Conservation (phyloP, 1,140 invertebrate genomes). For the Aphaenogaster rudis region DNA sequence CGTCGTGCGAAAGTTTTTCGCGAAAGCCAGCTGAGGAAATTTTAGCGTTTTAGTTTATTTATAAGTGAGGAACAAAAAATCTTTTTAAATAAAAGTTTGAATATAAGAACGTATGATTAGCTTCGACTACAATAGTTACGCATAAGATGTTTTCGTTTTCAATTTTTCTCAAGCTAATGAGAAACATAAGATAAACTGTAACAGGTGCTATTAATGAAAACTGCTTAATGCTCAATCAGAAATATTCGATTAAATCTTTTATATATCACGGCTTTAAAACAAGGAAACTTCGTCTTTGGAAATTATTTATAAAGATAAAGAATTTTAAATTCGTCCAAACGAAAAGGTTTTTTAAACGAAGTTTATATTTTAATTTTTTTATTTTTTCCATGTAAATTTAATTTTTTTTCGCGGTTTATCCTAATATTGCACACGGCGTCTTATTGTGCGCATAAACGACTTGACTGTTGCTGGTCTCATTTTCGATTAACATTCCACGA, state of each 20-base stretch:
- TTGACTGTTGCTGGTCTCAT: constrained; percentile 15
- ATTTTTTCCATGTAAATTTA: constrained; percentile 1
- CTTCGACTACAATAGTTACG: not conserved
- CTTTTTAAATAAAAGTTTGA: not conserved
- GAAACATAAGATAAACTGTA: not conserved
- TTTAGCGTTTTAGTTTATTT: not conserved
- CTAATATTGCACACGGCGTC: not conserved
- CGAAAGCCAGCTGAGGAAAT: not conserved
- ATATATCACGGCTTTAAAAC: not conserved
- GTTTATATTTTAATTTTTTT: constrained; percentile 19
- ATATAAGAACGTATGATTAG: not conserved
- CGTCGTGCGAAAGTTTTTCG: not conserved
- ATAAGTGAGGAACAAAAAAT: not conserved
- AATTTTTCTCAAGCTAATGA: not conserved
- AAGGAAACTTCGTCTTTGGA: not conserved
- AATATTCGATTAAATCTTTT: not conserved
- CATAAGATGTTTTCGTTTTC: not conserved
- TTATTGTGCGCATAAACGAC: not conserved
- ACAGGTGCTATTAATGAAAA: constrained; percentile 7
- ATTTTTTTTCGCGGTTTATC: not conserved
- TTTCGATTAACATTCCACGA: constrained; percentile 67
- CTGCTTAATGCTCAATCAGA: not conserved
- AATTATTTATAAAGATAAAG: not conserved
- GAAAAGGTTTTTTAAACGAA: not conserved
- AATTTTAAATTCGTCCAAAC: not conserved